These are phyloP conservation scores for Nasonovia ribisnigri DNA, from an alignment of 2,888 invertebrate genomes.

Conservation along the genomic window DNA sequence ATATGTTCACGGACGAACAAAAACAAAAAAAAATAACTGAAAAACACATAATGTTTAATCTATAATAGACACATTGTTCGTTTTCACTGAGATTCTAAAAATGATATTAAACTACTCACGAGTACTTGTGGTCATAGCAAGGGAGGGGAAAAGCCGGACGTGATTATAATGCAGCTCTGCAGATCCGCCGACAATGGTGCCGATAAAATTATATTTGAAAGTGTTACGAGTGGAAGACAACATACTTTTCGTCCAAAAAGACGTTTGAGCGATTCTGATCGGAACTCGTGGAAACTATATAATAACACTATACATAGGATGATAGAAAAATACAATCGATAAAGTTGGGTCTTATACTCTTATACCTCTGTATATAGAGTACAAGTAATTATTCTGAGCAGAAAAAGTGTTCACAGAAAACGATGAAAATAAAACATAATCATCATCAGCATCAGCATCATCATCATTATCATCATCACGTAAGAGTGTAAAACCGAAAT, in stretches of 20 bases:
- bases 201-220: background rate
- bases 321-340: background rate
- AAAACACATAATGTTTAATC: too few species aligned
- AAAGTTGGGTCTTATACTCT: background rate
- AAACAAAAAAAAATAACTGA: background rate
- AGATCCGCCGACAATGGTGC: background rate
- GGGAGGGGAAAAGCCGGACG: background rate
- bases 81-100: background rate
- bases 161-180: background rate
- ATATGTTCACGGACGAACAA: background rate
- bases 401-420: background rate
- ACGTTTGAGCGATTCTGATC: background rate
- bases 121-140: background rate
- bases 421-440: background rate
- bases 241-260: background rate
- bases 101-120: background rate
- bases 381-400: background rate
- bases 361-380: background rate
- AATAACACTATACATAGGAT: background rate
- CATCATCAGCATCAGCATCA: background rate
- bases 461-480: background rate
- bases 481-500: background rate
- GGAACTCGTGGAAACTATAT: background rate
- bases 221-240: background rate
- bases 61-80: background rate